Evolutionary conservation across 2,888 invertebrate species (phyloP).

Genomic region (Caenorhabditis becei): DNA sequence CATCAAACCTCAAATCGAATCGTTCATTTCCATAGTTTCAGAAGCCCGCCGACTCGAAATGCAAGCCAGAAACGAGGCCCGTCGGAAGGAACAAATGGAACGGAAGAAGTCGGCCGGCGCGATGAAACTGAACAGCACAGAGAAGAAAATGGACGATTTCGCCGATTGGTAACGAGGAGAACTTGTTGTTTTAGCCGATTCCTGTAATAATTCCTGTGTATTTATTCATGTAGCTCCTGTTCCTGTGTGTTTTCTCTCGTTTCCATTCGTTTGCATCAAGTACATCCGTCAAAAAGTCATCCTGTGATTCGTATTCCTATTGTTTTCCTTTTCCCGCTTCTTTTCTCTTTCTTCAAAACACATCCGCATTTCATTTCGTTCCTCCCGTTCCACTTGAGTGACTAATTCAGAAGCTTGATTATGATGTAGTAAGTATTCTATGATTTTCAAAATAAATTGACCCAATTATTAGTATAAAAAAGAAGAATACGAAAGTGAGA

Average conservation of each 20-base stretch:
- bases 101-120: constrained; percentile 69
- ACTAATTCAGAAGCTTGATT: constrained; percentile 30
- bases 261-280: constrained; percentile 25
- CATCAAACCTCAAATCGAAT: background rate
- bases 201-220: background rate
- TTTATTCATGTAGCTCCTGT: background rate
- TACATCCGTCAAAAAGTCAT: constrained; percentile 19
- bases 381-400: constrained; percentile 27
- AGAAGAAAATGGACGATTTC: constrained; percentile 68
- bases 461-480: constrained; percentile 41
- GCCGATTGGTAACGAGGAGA: constrained; percentile 61
- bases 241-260: background rate
- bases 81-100: constrained; percentile 71
- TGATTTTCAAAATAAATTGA: constrained; percentile 41
- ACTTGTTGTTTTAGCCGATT: too few species aligned
- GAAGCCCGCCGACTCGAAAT: constrained; percentile 70
- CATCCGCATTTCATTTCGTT: constrained; percentile 24
- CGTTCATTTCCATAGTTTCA: constrained; percentile 23
- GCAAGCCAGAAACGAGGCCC: constrained; percentile 71
- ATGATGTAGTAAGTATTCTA: constrained; percentile 16
- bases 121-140: constrained; percentile 66
- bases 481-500: background rate
- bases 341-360: background rate
- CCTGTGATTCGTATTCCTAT: constrained; percentile 3
- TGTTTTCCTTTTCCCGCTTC: constrained; percentile 5